A percentile compares a stretch with the other conserved stretches of the same genome.
phyloP scores from a whole-genome alignment of 2,113 vertebrate genomes.

The Aleadryas rufinucha region DNA sequence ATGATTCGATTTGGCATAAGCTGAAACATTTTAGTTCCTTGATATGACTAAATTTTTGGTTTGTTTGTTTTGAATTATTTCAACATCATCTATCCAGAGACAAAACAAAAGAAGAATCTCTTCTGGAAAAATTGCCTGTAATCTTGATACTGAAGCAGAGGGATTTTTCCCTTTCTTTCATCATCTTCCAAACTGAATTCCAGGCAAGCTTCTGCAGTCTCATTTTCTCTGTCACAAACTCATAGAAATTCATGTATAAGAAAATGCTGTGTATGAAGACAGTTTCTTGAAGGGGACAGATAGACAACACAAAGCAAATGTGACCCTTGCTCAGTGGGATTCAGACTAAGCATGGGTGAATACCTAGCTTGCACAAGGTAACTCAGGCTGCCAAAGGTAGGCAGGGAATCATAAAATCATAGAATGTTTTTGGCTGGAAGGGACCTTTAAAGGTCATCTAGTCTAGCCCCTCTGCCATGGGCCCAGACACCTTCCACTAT shows the following conservation, averaged over 20 bases:
- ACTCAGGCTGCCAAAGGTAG: not conserved
- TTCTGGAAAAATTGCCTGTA: not conserved
- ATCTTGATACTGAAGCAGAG: not conserved
- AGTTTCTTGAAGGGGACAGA: not conserved
- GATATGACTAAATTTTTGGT: not conserved
- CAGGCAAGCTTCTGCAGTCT: not conserved
- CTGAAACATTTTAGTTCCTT: not conserved
- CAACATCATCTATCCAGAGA: not conserved
- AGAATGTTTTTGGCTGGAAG: not conserved
- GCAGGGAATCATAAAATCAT: not conserved
- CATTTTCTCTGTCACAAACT: not conserved
- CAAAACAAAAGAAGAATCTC: not conserved
- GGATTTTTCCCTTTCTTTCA: not conserved
- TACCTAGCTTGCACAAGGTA: not conserved
- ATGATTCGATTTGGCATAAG: not conserved
- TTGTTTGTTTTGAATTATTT: not conserved
- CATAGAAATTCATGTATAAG: not conserved
- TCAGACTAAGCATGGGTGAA: not conserved
- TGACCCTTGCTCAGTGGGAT: not conserved
- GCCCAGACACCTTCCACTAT: not conserved
- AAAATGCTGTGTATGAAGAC: not conserved
- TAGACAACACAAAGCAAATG: not conserved
- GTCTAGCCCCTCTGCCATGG: not conserved
- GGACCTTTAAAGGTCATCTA: not conserved
- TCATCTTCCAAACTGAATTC: slow-evolving; percentile 14